Conservation (phyloP, 2,888 invertebrate genomes). For the Epiperipatus broadwayi region DNA sequence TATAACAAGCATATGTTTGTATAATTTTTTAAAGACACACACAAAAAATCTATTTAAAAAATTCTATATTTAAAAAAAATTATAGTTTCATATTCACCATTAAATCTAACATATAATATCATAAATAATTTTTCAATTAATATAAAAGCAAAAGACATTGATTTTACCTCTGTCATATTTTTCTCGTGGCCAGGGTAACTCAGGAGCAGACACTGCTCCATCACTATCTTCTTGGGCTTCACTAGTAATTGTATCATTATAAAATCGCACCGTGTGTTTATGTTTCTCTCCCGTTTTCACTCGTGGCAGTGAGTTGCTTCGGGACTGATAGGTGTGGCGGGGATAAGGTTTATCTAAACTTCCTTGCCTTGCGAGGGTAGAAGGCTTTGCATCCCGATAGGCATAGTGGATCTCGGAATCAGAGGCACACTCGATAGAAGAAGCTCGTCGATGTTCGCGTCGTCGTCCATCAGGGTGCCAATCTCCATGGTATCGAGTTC, state of each 20-base stretch:
- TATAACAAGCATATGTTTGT: too few species aligned
- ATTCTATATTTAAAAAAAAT: too few species aligned
- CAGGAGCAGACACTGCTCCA: slow-evolving; percentile 58
- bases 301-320: slow-evolving; percentile 29
- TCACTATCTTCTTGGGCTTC: slow-evolving; percentile 54
- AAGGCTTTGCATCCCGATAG: slow-evolving; percentile 29
- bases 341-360: slow-evolving; percentile 15
- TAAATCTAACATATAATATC: too few species aligned
- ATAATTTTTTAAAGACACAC: too few species aligned
- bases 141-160: too few species aligned
- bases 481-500: slow-evolving; percentile 17
- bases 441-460: not conserved
- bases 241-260: slow-evolving; percentile 26
- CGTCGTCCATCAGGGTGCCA: too few species aligned
- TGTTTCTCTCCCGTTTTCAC: slow-evolving; percentile 16
- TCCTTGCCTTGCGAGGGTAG: slow-evolving; percentile 10
- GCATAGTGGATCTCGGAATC: slow-evolving; percentile 14
- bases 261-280: slow-evolving; percentile 25
- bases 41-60: too few species aligned
- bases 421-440: not conserved
- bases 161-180: too few species aligned
- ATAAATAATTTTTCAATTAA: too few species aligned
- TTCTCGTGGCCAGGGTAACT: too few species aligned
- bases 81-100: too few species aligned
- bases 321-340: slow-evolving; percentile 21